Percentiles rank a stretch among this genome's conserved stretches.
These are phyloP conservation scores for Hermodice carunculata DNA, from an alignment of 2,888 invertebrate species.

Conservation along the genomic window DNA sequence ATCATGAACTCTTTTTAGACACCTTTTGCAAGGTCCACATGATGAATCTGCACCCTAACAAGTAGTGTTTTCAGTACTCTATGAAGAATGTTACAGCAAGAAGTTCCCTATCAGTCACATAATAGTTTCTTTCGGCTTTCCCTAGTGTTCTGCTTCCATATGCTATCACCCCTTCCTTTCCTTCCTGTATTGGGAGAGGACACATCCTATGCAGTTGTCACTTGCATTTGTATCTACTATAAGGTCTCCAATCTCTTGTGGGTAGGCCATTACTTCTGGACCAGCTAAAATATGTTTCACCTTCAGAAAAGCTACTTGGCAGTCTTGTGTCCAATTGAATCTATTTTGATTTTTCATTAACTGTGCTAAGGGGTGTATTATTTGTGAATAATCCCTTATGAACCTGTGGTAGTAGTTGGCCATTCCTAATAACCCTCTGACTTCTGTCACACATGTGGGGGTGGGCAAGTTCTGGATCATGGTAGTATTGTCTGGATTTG, in stretches of 20 bases:
- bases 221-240: no score
- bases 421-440: no score
- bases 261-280: no score
- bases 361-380: neutral
- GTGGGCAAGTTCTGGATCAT: neutral
- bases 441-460: no score
- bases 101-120: neutral
- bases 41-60: neutral
- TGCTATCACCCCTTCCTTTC: no score
- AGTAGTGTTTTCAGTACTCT: neutral
- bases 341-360: slow-evolving; percentile 6
- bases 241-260: no score
- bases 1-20: neutral
- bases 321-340: slow-evolving; percentile 27
- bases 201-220: slow-evolving; percentile 19
- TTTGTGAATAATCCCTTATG: neutral
- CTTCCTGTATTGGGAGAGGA: no score
- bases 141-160: no score
- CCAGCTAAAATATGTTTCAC: slow-evolving; percentile 13
- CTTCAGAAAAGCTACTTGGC: slow-evolving; percentile 12
- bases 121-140: neutral
- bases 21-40: neutral
- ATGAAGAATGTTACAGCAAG: neutral
- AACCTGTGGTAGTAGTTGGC: no score
- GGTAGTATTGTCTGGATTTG: neutral